These are phyloP conservation scores for Tinea trinotella DNA, from an alignment of 2,888 invertebrate genomes.

Conservation along the genomic window DNA sequence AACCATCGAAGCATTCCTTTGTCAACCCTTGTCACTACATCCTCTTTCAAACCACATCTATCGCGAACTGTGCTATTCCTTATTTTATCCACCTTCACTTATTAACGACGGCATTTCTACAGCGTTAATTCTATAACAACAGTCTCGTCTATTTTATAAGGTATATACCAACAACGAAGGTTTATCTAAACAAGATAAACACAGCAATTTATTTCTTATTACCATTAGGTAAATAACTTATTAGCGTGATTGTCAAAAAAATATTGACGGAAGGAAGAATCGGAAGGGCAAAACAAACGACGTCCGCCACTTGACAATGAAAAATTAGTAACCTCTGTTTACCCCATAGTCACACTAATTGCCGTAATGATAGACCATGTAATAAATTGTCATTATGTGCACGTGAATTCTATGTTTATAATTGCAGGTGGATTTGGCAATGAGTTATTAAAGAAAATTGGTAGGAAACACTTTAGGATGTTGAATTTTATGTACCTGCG, in stretches of 20 bases:
- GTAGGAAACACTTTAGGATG: no score
- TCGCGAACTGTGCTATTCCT: no score
- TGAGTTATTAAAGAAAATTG: background rate
- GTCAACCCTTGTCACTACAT: no score
- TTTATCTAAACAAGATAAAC: background rate
- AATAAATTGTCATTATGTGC: slow-evolving; percentile 16
- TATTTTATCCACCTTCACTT: no score
- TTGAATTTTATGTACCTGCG: no score
- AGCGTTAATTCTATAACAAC: no score
- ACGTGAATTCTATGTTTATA: slow-evolving; percentile 4
- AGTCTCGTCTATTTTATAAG: no score
- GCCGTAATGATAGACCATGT: slow-evolving; percentile 12
- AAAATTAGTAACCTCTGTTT: background rate
- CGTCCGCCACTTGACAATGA: slow-evolving; percentile 16
- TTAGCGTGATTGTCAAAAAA: background rate
- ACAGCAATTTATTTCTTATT: background rate
- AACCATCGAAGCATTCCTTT: no score
- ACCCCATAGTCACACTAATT: slow-evolving; percentile 13
- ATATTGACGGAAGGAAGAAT: slow-evolving; percentile 17
- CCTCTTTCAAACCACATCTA: no score
- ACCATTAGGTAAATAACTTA: background rate
- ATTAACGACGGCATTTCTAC: no score
- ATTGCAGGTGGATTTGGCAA: background rate
- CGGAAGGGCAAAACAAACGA: slow-evolving; percentile 8
- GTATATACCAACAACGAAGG: background rate